These are phyloP conservation scores for Salvelinus alpinus DNA, from an alignment of 2,113 vertebrate species.

Conservation along the genomic window DNA sequence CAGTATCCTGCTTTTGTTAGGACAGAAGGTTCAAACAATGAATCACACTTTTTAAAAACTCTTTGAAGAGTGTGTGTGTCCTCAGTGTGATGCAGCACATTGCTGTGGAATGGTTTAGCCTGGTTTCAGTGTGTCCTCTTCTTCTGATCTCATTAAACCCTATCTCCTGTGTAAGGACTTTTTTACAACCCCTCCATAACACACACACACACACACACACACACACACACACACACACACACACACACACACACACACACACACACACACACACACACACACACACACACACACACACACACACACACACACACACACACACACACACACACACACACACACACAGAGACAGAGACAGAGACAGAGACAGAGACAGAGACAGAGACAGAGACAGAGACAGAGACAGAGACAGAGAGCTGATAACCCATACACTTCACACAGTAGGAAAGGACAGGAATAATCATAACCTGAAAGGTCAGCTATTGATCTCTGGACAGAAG, in stretches of 20 bases:
- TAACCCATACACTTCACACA: neutral
- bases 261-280: neutral
- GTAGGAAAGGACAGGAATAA: neutral
- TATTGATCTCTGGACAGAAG: neutral
- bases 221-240: neutral
- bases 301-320: neutral
- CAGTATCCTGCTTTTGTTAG: too few species aligned
- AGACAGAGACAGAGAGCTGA: neutral
- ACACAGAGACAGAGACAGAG: neutral
- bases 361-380: too few species aligned
- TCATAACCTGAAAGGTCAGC: neutral
- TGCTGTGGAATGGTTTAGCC: constrained; percentile 37
- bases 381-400: too few species aligned
- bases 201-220: neutral
- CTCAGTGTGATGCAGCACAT: constrained; percentile 27
- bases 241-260: neutral
- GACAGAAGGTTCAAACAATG: too few species aligned
- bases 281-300: neutral
- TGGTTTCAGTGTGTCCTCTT: constrained; percentile 32
- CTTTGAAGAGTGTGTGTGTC: neutral
- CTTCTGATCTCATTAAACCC: constrained; percentile 42
- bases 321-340: constrained; percentile 4
- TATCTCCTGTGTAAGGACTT: neutral
- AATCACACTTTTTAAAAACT: too few species aligned
- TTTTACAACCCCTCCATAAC: neutral